These are phyloP conservation scores for Steinernema khuongi DNA, from an alignment of 1,140 invertebrate genomes.

Conservation along the genomic window DNA sequence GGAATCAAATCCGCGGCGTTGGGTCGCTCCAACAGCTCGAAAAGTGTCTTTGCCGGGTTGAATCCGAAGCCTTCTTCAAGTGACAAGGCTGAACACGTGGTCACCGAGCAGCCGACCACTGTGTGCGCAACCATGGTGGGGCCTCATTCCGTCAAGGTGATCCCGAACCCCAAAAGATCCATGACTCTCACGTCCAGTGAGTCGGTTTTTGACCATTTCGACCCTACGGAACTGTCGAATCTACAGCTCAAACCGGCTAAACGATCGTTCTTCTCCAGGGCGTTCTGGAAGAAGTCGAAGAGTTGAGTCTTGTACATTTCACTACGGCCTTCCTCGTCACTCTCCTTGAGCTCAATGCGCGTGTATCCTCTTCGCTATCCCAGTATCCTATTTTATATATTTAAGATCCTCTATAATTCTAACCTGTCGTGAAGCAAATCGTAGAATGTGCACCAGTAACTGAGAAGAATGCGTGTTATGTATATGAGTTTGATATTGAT, in stretches of 20 bases:
- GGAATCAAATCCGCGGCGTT: neutral
- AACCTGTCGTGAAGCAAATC: too few relatives aligned
- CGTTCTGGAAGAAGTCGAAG: constrained; percentile 2
- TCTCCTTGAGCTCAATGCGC: neutral
- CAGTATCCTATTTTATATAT: neutral
- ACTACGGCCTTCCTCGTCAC: neutral
- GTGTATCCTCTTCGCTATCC: neutral
- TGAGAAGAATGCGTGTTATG: neutral
- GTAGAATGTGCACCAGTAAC: too few relatives aligned
- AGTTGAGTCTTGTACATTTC: neutral
- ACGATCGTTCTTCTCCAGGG: neutral
- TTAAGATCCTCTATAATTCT: neutral
- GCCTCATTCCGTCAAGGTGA: neutral
- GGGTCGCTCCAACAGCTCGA: neutral
- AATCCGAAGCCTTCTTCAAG: neutral
- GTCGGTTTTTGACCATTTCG: neutral
- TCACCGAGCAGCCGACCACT: neutral
- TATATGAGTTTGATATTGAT: too few relatives aligned
- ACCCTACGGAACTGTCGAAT: neutral
- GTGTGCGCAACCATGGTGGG: neutral
- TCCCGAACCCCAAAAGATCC: constrained; percentile 1
- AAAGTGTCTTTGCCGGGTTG: neutral
- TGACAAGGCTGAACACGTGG: neutral
- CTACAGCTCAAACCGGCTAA: neutral
- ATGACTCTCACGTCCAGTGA: neutral